Percentiles rank a stretch among this genome's conserved stretches.
Conservation (phyloP, 2,888 invertebrate genomes). For the Eugnorisma glareosa region DNA sequence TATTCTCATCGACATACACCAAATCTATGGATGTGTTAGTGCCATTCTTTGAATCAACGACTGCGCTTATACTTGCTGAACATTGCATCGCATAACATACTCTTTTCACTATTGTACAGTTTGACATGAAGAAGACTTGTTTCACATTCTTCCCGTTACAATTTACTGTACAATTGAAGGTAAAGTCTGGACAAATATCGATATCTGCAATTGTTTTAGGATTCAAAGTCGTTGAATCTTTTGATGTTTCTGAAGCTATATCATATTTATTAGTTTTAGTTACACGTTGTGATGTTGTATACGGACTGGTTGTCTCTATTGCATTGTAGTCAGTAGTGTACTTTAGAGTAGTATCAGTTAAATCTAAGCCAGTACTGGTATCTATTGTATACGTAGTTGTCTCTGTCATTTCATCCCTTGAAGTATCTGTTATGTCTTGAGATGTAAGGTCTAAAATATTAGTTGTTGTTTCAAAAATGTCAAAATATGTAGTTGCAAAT, state of each 20-base stretch:
- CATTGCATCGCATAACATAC: constrained; percentile 80
- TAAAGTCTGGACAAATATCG: constrained; percentile 73
- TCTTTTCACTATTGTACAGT: constrained; percentile 78
- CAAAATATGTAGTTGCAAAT: constrained; percentile 23
- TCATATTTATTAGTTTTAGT: constrained; percentile 36
- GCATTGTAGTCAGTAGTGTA: constrained; percentile 27
- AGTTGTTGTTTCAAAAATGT: constrained; percentile 37
- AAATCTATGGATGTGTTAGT: constrained; percentile 74
- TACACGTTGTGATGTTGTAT: constrained; percentile 15
- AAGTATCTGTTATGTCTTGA: constrained; percentile 16
- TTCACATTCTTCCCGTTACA: constrained; percentile 82
- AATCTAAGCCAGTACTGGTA: constrained; percentile 22
- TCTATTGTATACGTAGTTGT: constrained; percentile 30
- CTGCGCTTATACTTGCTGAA: constrained; percentile 37
- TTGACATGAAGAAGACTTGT: constrained; percentile 81
- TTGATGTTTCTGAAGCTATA: constrained; percentile 28
- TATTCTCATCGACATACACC: constrained; percentile 77
- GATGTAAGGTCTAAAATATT: constrained; percentile 25
- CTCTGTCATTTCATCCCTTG: constrained; percentile 32
- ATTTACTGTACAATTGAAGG: constrained; percentile 81
- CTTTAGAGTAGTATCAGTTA: constrained; percentile 27
- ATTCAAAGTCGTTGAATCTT: constrained; percentile 32
- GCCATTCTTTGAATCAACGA: constrained; percentile 62
- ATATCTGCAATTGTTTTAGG: constrained; percentile 18
- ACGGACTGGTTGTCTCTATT: constrained; percentile 39